These are phyloP conservation scores for Isaurus tuberculatus DNA, from an alignment of 92 coral and sea anemone genomes.

Conservation along the genomic window DNA sequence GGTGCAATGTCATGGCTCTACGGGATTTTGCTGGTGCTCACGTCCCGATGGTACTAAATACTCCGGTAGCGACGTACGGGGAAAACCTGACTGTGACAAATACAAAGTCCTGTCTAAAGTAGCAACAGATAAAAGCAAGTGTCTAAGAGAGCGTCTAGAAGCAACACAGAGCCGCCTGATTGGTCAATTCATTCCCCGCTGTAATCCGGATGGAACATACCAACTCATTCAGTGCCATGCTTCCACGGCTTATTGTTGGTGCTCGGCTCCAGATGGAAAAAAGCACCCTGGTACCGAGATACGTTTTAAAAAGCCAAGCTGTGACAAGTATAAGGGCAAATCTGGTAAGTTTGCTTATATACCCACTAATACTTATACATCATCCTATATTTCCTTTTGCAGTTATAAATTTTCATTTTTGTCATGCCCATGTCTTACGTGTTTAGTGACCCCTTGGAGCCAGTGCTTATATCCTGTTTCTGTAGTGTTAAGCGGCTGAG, in stretches of 20 bases:
- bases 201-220: constrained; percentile 56
- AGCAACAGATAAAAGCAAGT: neutral
- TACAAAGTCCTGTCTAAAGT: neutral
- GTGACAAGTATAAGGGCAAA: neutral
- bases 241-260: constrained; percentile 58
- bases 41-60: no score
- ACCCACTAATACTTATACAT: neutral
- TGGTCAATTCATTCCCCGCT: neutral
- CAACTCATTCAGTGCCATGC: constrained; percentile 52
- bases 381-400: neutral
- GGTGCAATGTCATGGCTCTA: no score
- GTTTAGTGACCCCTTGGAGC: no score
- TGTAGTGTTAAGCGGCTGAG: no score
- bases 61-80: no score
- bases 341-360: neutral
- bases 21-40: no score
- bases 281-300: constrained; percentile 26
- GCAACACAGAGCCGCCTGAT: neutral
- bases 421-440: no score
- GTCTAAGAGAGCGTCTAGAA: neutral
- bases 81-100: no score
- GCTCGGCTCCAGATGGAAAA: constrained; percentile 39
- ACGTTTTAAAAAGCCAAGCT: neutral
- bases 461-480: no score
- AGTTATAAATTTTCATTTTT: neutral